phyloP scores from a whole-genome alignment of 2,888 invertebrate genomes.

The Andricus quercusramuli region DNA sequence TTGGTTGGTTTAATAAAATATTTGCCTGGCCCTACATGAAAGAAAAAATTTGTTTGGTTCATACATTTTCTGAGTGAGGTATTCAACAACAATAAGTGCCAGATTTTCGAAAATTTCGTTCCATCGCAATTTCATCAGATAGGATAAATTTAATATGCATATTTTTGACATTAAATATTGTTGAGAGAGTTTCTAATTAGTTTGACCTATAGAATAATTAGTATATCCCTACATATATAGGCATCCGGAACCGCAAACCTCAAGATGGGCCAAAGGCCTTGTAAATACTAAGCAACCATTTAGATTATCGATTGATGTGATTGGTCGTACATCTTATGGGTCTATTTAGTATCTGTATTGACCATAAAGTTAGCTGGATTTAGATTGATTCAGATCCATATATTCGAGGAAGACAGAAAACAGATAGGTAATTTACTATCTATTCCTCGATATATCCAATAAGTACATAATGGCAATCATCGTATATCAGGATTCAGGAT shows the following conservation, averaged over 20 bases:
- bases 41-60: no score
- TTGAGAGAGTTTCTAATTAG: neutral
- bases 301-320: slow-evolving; percentile 24
- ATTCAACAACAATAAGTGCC: no score
- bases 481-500: neutral
- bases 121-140: no score
- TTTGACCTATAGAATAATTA: neutral
- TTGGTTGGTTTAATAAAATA: no score
- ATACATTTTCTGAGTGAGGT: no score
- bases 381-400: slow-evolving; percentile 26
- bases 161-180: neutral
- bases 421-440: neutral
- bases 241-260: slow-evolving; percentile 9
- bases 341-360: slow-evolving; percentile 1
- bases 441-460: neutral
- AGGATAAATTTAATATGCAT: no score
- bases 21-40: no score
- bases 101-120: no score
- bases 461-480: neutral
- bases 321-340: slow-evolving; percentile 16
- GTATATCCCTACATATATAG: neutral
- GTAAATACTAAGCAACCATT: slow-evolving; percentile 24
- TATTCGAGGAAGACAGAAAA: neutral
- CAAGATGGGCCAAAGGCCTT: neutral
- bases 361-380: slow-evolving; percentile 17